Evolutionary conservation across 2,888 invertebrate species (phyloP).

Genomic region (Cosmopolites sordidus): DNA sequence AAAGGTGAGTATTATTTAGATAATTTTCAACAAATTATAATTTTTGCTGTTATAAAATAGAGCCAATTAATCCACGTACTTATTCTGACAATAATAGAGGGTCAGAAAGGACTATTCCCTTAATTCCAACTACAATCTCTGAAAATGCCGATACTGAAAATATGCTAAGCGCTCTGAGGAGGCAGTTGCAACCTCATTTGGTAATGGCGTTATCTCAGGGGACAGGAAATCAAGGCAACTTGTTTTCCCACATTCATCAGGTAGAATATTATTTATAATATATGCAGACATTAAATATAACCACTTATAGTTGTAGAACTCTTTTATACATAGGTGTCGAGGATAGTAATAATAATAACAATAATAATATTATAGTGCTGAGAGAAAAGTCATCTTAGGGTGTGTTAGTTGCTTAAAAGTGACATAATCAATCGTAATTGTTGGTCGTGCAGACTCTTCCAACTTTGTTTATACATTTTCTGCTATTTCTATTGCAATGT

Average conservation of each 20-base stretch:
- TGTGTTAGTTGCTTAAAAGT: too few relatives aligned
- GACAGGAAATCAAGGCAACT: slow-evolving; percentile 6
- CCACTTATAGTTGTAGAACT: too few relatives aligned
- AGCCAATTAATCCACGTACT: slow-evolving; percentile 7
- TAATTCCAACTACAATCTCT: slow-evolving; percentile 8
- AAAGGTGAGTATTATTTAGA: slow-evolving; percentile 13
- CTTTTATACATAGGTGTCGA: too few relatives aligned
- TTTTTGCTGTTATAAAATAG: not conserved
- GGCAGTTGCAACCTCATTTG: slow-evolving; percentile 68
- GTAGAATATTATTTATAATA: too few relatives aligned
- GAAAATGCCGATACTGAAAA: slow-evolving; percentile 52
- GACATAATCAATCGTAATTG: too few relatives aligned
- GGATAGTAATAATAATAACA: too few relatives aligned
- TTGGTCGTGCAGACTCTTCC: too few relatives aligned
- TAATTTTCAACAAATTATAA: not conserved
- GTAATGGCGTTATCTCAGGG: slow-evolving; percentile 54
- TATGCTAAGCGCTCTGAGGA: slow-evolving; percentile 64
- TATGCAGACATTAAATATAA: too few relatives aligned
- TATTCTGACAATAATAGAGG: slow-evolving; percentile 3
- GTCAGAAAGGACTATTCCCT: slow-evolving; percentile 7
- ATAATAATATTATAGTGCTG: too few relatives aligned
- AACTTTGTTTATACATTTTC: too few relatives aligned
- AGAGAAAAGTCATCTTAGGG: too few relatives aligned
- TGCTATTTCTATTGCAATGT: too few relatives aligned
- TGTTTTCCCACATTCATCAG: slow-evolving; percentile 20